Conservation (phyloP, 2,888 invertebrate species). For the Ectemnius lituratus region DNA sequence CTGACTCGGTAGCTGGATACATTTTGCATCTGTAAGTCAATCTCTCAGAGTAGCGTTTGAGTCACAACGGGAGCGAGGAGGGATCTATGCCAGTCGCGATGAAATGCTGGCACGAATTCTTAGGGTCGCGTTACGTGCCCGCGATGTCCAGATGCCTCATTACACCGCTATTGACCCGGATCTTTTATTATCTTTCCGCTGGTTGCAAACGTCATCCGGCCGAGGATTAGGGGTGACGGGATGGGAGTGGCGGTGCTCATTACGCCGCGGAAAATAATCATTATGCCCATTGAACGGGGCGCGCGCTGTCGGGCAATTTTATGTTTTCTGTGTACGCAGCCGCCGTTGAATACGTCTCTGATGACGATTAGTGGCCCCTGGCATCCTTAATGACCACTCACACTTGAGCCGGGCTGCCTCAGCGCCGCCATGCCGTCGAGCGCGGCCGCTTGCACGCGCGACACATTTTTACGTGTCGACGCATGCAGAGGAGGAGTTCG, state of each 20-base stretch:
- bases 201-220: constrained; percentile 45
- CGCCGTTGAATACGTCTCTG: constrained; percentile 70
- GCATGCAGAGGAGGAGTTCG: constrained; percentile 21
- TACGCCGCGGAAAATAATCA: constrained; percentile 73
- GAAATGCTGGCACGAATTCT: too few species aligned
- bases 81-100: too few species aligned
- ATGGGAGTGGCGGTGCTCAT: constrained; percentile 62
- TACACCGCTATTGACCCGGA: constrained; percentile 72
- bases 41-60: too few species aligned
- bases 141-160: constrained; percentile 67
- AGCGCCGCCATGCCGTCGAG: background rate
- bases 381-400: constrained; percentile 65
- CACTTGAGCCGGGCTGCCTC: constrained; percentile 24
- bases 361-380: constrained; percentile 72
- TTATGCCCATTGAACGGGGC: constrained; percentile 69
- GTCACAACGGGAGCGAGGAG: too few species aligned
- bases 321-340: constrained; percentile 64
- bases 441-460: background rate
- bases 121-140: too few species aligned
- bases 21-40: too few species aligned
- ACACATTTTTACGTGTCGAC: constrained; percentile 23
- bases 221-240: constrained; percentile 10
- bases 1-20: too few species aligned
- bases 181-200: constrained; percentile 70
- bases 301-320: constrained; percentile 63